A percentile compares a stretch with the other conserved stretches of the same genome.
phyloP scores from a whole-genome alignment of 2,797 vertebrate species.

The Urophycis tenuis region DNA sequence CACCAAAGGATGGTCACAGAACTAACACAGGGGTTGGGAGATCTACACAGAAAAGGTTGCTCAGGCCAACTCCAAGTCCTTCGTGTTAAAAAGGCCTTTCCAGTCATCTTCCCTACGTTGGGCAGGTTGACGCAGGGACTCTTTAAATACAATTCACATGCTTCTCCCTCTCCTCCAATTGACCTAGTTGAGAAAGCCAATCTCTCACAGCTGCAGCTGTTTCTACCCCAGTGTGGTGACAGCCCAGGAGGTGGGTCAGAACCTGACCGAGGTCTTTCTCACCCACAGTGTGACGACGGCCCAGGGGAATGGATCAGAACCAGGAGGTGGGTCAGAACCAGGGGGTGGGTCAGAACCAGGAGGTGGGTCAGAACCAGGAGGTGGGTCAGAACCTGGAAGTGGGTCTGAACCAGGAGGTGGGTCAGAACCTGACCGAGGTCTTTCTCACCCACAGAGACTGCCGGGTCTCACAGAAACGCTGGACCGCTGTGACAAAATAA shows the following conservation, averaged over 20 bases:
- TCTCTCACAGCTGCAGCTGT: background rate
- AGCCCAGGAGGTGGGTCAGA: background rate
- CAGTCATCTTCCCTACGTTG: background rate
- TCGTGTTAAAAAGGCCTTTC: background rate
- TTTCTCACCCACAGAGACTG: conserved; percentile 33
- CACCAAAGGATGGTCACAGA: conserved; percentile 2
- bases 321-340: no score
- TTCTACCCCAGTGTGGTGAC: background rate
- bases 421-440: no score
- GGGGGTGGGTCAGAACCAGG: no score
- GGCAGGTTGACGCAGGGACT: background rate
- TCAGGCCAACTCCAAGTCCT: background rate
- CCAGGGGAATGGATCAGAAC: no score
- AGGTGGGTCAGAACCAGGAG: no score
- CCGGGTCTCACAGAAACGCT: conserved; percentile 48
- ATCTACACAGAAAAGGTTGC: conserved; percentile 13
- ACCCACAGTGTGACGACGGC: no score
- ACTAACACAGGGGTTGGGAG: background rate
- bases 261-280: conserved; percentile 44
- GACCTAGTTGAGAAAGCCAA: background rate
- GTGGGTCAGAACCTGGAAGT: no score
- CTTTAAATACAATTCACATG: background rate
- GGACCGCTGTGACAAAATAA: conserved; percentile 62
- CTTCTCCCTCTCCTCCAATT: background rate
- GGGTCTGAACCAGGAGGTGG: no score